A percentile compares a stretch with the other conserved stretches of the same genome.
phyloP scores from a whole-genome alignment of 2,888 invertebrate species.

The Cosmia pyralina region DNA sequence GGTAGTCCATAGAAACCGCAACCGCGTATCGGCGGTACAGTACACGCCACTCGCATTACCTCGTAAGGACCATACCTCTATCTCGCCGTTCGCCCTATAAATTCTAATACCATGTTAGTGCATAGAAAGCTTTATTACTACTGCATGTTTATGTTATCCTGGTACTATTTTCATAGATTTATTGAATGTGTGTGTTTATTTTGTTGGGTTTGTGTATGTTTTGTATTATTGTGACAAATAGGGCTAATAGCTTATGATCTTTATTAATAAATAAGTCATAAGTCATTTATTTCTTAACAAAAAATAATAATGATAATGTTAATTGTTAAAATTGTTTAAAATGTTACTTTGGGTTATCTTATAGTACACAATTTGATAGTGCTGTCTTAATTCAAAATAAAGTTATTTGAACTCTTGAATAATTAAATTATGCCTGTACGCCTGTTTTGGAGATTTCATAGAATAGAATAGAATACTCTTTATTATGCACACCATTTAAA shows the following conservation, averaged over 20 bases:
- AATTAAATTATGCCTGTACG: too few relatives aligned
- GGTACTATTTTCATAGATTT: conserved; percentile 61
- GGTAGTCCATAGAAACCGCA: conserved; percentile 86
- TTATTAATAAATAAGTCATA: too few relatives aligned
- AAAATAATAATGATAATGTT: too few relatives aligned
- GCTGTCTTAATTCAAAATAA: too few relatives aligned
- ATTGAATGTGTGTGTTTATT: conserved; percentile 44
- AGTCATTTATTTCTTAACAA: too few relatives aligned
- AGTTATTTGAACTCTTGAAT: too few relatives aligned
- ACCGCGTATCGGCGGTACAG: conserved; percentile 81
- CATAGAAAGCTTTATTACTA: conserved; percentile 78
- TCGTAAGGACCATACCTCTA: conserved; percentile 74
- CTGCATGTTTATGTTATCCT: conserved; percentile 71
- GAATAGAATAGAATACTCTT: too few relatives aligned
- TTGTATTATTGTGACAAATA: conserved; percentile 36
- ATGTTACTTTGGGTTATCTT: too few relatives aligned
- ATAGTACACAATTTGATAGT: too few relatives aligned
- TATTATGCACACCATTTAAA: too few relatives aligned
- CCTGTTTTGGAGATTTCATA: too few relatives aligned
- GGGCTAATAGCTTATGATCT: not conserved
- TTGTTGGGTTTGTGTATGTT: conserved; percentile 22
- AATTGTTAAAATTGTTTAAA: too few relatives aligned
- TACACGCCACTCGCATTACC: conserved; percentile 82
- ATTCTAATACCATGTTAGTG: conserved; percentile 78
- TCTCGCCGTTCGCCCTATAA: conserved; percentile 77